Conservation (phyloP, 1,140 invertebrate species). For the Aethina tumida region DNA sequence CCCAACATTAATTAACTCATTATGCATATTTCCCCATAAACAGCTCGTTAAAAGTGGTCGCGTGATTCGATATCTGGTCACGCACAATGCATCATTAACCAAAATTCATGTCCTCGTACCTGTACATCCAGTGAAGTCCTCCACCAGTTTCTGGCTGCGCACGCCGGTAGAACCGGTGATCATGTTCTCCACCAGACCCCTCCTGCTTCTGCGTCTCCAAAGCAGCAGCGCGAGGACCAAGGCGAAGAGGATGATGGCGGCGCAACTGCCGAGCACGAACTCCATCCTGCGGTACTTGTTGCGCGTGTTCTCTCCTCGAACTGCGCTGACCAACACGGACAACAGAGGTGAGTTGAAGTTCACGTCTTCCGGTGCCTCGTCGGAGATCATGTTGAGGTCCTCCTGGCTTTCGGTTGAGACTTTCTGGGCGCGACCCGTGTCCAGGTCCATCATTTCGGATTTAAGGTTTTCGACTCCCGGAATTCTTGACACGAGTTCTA, state of each 20-base stretch:
- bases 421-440: conserved; percentile 47
- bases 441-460: conserved; percentile 51
- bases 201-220: conserved; percentile 43
- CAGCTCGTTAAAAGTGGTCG: too few relatives aligned
- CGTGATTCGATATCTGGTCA: not conserved
- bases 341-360: conserved; percentile 43
- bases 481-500: conserved; percentile 48
- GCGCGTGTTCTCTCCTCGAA: conserved; percentile 42
- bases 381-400: conserved; percentile 40
- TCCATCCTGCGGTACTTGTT: conserved; percentile 42
- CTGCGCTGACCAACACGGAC: conserved; percentile 47
- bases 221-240: conserved; percentile 40
- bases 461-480: conserved; percentile 48
- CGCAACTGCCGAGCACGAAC: conserved; percentile 41
- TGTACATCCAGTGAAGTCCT: conserved; percentile 39
- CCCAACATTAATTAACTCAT: too few relatives aligned
- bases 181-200: conserved; percentile 46
- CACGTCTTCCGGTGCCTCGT: conserved; percentile 30
- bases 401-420: conserved; percentile 49
- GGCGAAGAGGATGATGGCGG: conserved; percentile 45
- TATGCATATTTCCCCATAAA: too few relatives aligned
- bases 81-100: too few relatives aligned
- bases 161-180: conserved; percentile 45
- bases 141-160: conserved; percentile 45
- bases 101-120: too few relatives aligned